phyloP scores from a whole-genome alignment of 2,888 invertebrate species.

The Orthosia gothica region DNA sequence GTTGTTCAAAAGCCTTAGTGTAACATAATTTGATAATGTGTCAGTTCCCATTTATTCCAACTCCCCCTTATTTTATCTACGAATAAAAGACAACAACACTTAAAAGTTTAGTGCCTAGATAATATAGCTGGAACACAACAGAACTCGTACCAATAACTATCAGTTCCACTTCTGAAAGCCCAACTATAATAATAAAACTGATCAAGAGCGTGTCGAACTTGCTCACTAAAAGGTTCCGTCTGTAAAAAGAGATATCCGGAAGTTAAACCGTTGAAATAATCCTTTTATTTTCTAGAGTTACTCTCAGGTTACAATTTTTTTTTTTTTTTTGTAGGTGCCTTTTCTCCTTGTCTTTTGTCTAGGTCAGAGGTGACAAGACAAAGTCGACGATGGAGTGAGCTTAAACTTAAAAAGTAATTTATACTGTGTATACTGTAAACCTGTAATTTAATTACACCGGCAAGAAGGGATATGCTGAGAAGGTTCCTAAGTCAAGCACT shows the following conservation, averaged over 20 bases:
- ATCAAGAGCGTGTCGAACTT: neutral
- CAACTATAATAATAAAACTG: slow-evolving; percentile 27
- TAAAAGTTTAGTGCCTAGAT: slow-evolving; percentile 7
- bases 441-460: too few species aligned
- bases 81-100: neutral
- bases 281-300: neutral
- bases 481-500: too few species aligned
- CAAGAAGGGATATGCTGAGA: too few species aligned
- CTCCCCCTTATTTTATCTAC: neutral
- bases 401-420: too few species aligned
- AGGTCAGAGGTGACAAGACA: too few species aligned
- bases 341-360: too few species aligned
- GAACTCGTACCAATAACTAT: slow-evolving; percentile 25
- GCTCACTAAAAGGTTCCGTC: slow-evolving; percentile 27
- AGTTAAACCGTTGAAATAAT: neutral
- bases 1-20: too few species aligned
- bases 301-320: neutral
- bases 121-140: slow-evolving; percentile 5
- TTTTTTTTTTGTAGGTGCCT: neutral
- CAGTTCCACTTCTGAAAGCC: slow-evolving; percentile 19
- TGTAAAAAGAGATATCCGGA: neutral
- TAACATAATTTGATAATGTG: neutral
- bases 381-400: too few species aligned
- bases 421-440: too few species aligned
- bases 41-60: neutral